phyloP scores from a whole-genome alignment of 2,888 invertebrate genomes.

The Anoncus sp. region DNA sequence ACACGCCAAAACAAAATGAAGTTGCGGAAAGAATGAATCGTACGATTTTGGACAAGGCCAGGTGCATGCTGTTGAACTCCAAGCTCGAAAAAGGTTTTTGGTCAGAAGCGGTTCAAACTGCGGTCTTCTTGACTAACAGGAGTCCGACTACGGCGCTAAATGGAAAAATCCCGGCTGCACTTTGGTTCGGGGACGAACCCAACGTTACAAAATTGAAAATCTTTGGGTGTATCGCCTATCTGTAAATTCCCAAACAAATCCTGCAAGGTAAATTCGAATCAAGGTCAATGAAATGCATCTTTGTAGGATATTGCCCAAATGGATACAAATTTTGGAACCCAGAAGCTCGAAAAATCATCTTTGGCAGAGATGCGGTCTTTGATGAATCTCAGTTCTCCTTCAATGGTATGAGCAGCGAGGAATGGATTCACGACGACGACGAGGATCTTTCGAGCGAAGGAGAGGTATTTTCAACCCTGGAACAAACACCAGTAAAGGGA shows the following conservation, averaged over 20 bases:
- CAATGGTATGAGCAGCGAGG: constrained; percentile 31
- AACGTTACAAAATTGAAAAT: constrained; percentile 64
- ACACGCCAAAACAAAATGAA: constrained; percentile 73
- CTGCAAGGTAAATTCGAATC: constrained; percentile 61
- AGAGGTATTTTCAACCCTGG: not conserved
- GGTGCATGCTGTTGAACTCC: constrained; percentile 74
- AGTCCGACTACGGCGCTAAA: constrained; percentile 65
- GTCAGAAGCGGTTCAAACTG: constrained; percentile 72
- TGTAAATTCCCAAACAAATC: constrained; percentile 61
- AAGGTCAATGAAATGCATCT: constrained; percentile 55
- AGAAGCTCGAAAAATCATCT: constrained; percentile 59
- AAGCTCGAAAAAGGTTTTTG: constrained; percentile 76
- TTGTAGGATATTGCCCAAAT: constrained; percentile 66
- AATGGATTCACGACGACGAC: constrained; percentile 22
- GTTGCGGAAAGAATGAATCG: constrained; percentile 72
- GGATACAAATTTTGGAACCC: constrained; percentile 64
- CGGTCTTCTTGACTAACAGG: constrained; percentile 70
- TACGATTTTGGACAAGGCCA: too few species aligned
- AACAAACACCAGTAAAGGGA: not conserved
- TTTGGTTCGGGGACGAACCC: constrained; percentile 67
- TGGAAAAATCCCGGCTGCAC: constrained; percentile 65
- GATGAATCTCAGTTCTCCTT: constrained; percentile 63
- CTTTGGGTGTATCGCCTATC: constrained; percentile 67
- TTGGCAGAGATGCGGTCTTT: constrained; percentile 70
- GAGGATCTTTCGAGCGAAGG: not conserved